Percentiles rank a stretch among this genome's conserved stretches.
These are phyloP conservation scores for Hypselothyrea guttata DNA, from an alignment of 2,888 invertebrate species.

Conservation along the genomic window DNA sequence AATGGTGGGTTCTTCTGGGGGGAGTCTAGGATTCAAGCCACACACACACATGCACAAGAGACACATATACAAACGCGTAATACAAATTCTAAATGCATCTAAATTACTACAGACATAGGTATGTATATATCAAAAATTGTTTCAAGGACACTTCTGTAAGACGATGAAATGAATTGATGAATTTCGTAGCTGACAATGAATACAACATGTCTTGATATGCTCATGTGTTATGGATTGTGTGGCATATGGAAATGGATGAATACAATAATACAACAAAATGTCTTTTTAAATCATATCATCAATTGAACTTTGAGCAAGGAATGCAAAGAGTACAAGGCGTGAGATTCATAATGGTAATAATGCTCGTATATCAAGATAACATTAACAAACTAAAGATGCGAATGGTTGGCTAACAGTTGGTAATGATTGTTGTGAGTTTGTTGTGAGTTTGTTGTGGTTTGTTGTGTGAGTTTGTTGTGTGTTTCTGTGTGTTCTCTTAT, in stretches of 20 bases:
- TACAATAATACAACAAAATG: conserved; percentile 1
- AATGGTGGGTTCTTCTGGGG: conserved; percentile 38
- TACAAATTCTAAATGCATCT: conserved; percentile 23
- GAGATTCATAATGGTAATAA: too few relatives aligned
- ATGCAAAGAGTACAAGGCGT: not conserved
- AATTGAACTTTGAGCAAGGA: not conserved
- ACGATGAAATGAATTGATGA: conserved; percentile 31
- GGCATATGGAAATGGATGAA: conserved; percentile 17
- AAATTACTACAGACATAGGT: conserved; percentile 20
- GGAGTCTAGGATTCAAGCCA: conserved; percentile 12
- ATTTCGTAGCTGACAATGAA: conserved; percentile 29
- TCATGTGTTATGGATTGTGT: conserved; percentile 19
- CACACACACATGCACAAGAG: too few relatives aligned
- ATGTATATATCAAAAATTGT: conserved; percentile 21
- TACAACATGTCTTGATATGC: conserved; percentile 16
- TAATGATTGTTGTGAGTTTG: conserved; percentile 39
- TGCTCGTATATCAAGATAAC: not conserved
- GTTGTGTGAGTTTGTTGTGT: conserved; percentile 10
- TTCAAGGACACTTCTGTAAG: conserved; percentile 56
- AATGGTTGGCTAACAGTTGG: conserved; percentile 24
- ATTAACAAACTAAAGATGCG: conserved; percentile 29
- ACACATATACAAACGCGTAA: conserved; percentile 10
- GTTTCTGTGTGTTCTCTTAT: conserved; percentile 19
- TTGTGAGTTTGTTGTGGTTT: conserved; percentile 16
- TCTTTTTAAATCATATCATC: too few relatives aligned